These are phyloP conservation scores for Ectobius pallidus DNA, from an alignment of 2,888 invertebrate genomes.

Conservation along the genomic window DNA sequence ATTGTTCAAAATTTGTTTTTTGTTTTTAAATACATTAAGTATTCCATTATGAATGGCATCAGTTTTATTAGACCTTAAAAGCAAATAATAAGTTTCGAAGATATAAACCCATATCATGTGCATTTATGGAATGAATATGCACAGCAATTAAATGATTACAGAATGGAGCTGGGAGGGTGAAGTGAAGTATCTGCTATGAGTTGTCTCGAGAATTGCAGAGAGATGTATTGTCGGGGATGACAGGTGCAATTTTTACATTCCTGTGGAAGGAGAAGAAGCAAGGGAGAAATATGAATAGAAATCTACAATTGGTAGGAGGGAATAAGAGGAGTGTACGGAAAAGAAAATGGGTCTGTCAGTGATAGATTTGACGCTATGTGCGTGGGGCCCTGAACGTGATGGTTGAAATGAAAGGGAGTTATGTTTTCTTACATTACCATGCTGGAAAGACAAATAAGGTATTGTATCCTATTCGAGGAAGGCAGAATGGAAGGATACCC, in stretches of 20 bases:
- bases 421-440: background rate
- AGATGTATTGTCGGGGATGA: background rate
- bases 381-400: background rate
- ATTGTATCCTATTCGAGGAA: too few species aligned
- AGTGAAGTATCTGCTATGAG: too few species aligned
- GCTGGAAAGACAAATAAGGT: background rate
- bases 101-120: too few species aligned
- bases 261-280: background rate
- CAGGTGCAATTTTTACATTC: background rate
- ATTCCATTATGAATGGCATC: too few species aligned
- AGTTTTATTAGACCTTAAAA: too few species aligned
- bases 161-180: too few species aligned
- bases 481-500: too few species aligned
- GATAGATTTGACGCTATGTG: background rate
- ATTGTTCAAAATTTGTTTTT: too few species aligned
- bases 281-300: background rate
- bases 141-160: too few species aligned
- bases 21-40: too few species aligned
- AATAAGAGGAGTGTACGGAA: background rate
- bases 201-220: background rate
- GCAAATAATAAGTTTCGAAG: too few species aligned
- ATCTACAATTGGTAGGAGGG: background rate
- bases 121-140: too few species aligned
- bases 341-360: background rate
- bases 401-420: background rate